Evolutionary conservation across 2,888 invertebrate genomes (phyloP), one percentile per base, ranked within the genome.

Genomic region (Heliconius aoede): DNA sequence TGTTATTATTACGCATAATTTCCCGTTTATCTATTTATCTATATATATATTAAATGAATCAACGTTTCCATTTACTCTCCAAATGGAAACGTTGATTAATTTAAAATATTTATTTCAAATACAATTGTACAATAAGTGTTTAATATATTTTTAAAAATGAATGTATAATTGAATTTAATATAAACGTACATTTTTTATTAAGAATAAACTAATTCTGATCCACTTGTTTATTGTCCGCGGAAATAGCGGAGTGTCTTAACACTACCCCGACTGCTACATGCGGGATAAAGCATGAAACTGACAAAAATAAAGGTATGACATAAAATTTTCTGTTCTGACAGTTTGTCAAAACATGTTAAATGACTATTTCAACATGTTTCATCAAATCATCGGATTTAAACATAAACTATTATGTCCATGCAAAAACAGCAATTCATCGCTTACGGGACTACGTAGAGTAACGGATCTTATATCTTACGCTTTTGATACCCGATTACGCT

Each of bases 381-480:
- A 7, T 9, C 71, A 26, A 61, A 72, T 9, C 21, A 61, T 72
- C 24, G 21, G 13, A 40, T 58, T 58, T 36, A 32, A 72, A 73
- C 13, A 28, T 21, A 32, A 71, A 73, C 78, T 73, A 73, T 76
- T 78, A 64, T 32, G 24, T 71, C 36, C 65, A 60, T 32, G 60
- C 73, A 72, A 64, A 78, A 76, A 64, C 55, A 13, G 32, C 58
- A 46, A 75, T n/a, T 75, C 55, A 73, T 32, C 71, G 32, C 71
- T 77, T 78, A 73, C 80, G 80, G 78, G 76, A 79, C 73, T 74
- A 71, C 46, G 46, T 46, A 7, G 46, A 46, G 46, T 18, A 40
- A 40, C 36, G 36, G 58, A 71, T 67, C 79, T 80, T 79, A 80
- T 8, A n/a, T 71, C 36, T 77, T n/a, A n/a, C n/a, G n/a, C 72